Evolutionary conservation across 2,888 invertebrate species (phyloP).

Genomic region (Cheilosia variabilis): DNA sequence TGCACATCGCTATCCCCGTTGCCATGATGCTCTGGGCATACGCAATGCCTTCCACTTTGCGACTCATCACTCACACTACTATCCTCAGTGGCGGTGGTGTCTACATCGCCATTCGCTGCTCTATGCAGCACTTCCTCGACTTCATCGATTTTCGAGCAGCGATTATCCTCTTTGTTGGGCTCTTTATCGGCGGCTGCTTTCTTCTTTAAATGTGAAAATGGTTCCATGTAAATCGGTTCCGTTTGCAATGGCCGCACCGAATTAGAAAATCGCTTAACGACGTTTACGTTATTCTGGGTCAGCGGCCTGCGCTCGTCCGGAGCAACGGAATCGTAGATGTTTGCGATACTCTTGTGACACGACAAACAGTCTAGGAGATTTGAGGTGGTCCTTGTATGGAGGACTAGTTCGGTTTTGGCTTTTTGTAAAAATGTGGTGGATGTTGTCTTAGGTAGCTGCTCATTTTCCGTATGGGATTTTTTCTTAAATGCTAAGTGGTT

Average conservation of each 20-base stretch:
- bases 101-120: constrained; percentile 41
- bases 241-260: constrained; percentile 50
- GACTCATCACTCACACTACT: constrained; percentile 67
- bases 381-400: constrained; percentile 69
- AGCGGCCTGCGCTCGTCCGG: constrained; percentile 69
- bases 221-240: constrained; percentile 79
- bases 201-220: constrained; percentile 77
- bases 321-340: constrained; percentile 76
- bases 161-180: constrained; percentile 43
- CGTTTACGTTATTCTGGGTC: constrained; percentile 61
- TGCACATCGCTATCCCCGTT: constrained; percentile 76
- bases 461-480: constrained; percentile 76
- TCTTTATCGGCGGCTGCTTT: constrained; percentile 43
- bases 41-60: constrained; percentile 68
- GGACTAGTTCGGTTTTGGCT: constrained; percentile 76
- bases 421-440: constrained; percentile 69
- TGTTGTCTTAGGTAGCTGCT: constrained; percentile 52
- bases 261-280: constrained; percentile 57
- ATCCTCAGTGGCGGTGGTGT: constrained; percentile 51
- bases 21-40: constrained; percentile 76
- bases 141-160: constrained; percentile 73
- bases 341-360: constrained; percentile 76
- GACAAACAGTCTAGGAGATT: constrained; percentile 76
- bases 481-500: constrained; percentile 77
- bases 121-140: constrained; percentile 62